Evolutionary conservation across 2,113 vertebrate genomes (phyloP), one percentile per base, ranked within the genome.

Genomic region (Puntigrus tetrazona): DNA sequence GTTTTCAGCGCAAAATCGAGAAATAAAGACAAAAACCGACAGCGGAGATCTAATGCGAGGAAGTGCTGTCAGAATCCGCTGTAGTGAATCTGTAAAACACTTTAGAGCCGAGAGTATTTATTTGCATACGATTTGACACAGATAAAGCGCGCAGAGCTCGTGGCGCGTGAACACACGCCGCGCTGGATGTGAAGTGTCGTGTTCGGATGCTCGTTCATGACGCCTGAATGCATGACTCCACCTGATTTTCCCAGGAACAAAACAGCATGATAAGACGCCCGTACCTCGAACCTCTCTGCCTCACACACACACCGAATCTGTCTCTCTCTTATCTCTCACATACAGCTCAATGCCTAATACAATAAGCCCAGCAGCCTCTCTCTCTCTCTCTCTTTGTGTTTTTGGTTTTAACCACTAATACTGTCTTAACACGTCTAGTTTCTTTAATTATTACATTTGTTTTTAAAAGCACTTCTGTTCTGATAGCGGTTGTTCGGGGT

Each of bases 211-310:
- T 50, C 22, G 25, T 65, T 61, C 63, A 16, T 85, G 43, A 18
- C 20, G n/a, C 13, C 25, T 63, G 10, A 52, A 83, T 29, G 61
- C 52, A 57, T 78, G 82, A 85, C 41, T 87, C 88, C 86, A 81
- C 85, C 67, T 78, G 67, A 31, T 59, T 87, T 59, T 85, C 74
- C 34, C 29, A 22, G 31, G 27, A 31, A 80, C 13, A 79, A 89
- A 85, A 78, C 84, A 52, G 81, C 73, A 65, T 65, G 77, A 87
- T 87, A 78, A 86, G 85, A 87, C 83, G 82, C 93, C 94, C 88
- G 88, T 92, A 91, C 92, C 90, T 88, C 79, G 73, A 79, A 86
- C 61, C 82, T 69, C 50, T 27, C 73, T 77, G 78, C 57, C 86
- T n/a, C 79, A 67, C 55, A 87, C 75, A 79, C 27, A 47, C 47